Conservation (phyloP, 2,113 vertebrate genomes). For the Misgurnus mizolepis region DNA sequence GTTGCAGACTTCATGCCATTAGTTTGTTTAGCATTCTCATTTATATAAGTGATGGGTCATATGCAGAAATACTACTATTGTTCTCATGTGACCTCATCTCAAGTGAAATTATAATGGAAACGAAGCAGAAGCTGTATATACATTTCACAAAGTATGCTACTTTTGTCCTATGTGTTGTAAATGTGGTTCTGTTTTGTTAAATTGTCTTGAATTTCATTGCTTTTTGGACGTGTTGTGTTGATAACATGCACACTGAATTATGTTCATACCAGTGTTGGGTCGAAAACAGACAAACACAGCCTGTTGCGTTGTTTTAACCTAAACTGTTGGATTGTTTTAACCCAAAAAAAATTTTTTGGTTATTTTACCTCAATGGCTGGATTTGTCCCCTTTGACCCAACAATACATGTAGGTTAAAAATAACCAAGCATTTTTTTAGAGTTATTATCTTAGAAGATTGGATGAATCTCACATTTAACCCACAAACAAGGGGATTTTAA, state of each 20-base stretch:
- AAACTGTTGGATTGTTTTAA: too few relatives aligned
- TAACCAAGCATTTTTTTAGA: too few relatives aligned
- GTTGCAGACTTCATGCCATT: neutral
- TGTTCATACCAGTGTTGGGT: neutral
- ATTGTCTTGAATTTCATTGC: neutral
- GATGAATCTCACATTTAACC: too few relatives aligned
- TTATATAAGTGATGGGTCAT: slow-evolving; percentile 36
- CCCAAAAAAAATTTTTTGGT: too few relatives aligned
- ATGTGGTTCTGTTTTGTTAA: neutral
- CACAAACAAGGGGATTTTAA: too few relatives aligned
- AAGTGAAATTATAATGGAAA: slow-evolving; percentile 3
- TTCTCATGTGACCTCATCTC: slow-evolving; percentile 20
- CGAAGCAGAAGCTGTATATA: neutral
- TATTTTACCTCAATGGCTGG: too few relatives aligned
- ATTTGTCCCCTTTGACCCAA: too few relatives aligned
- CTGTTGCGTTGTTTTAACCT: too few relatives aligned
- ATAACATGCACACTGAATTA: neutral
- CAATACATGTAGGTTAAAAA: too few relatives aligned
- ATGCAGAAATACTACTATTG: slow-evolving; percentile 23
- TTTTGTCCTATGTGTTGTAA: neutral
- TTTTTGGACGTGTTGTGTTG: neutral
- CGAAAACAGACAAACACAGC: too few relatives aligned
- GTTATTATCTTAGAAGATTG: too few relatives aligned
- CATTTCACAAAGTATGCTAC: neutral
- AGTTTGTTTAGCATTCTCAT: slow-evolving; percentile 20